A percentile compares a stretch with the other conserved stretches of the same genome.
Conservation (phyloP, 2,888 invertebrate species). For the Apamea crenata region DNA sequence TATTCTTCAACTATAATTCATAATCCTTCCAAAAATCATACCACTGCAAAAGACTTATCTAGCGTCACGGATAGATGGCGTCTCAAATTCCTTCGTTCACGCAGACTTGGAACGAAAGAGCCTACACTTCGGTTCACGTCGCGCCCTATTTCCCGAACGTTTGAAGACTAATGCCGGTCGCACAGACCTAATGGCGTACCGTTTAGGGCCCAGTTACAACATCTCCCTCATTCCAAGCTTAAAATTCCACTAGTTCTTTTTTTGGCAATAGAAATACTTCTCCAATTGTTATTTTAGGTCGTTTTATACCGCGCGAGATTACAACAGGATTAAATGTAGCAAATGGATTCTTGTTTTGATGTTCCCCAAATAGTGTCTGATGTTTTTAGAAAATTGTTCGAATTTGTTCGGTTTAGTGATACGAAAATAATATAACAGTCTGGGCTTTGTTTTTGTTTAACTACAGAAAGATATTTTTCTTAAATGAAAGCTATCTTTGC, state of each 20-base stretch:
- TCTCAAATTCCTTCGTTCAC: slow-evolving; percentile 44
- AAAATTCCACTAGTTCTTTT: slow-evolving; percentile 64
- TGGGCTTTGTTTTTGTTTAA: slow-evolving; percentile 22
- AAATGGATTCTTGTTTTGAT: slow-evolving; percentile 62
- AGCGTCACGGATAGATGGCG: slow-evolving; percentile 30
- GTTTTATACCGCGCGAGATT: slow-evolving; percentile 53
- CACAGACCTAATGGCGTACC: slow-evolving; percentile 73
- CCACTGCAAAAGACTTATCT: slow-evolving; percentile 26
- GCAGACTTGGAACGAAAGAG: slow-evolving; percentile 8
- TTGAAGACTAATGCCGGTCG: slow-evolving; percentile 73
- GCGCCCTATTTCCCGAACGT: slow-evolving; percentile 68
- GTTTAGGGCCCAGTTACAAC: slow-evolving; percentile 72
- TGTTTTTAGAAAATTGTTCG: slow-evolving; percentile 44
- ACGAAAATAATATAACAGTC: slow-evolving; percentile 29
- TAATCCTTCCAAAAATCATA: slow-evolving; percentile 1
- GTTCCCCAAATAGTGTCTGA: slow-evolving; percentile 45
- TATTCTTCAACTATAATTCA: background rate
- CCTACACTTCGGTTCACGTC: slow-evolving; percentile 66
- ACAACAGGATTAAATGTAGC: slow-evolving; percentile 62
- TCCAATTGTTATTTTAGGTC: slow-evolving; percentile 61
- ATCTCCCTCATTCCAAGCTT: slow-evolving; percentile 59
- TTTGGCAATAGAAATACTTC: slow-evolving; percentile 43
- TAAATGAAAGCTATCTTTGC: slow-evolving; percentile 13
- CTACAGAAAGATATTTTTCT: slow-evolving; percentile 20
- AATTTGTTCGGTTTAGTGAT: slow-evolving; percentile 49